Conservation (phyloP, 2,797 vertebrate species). For the Pipistrellus nathusii region DNA sequence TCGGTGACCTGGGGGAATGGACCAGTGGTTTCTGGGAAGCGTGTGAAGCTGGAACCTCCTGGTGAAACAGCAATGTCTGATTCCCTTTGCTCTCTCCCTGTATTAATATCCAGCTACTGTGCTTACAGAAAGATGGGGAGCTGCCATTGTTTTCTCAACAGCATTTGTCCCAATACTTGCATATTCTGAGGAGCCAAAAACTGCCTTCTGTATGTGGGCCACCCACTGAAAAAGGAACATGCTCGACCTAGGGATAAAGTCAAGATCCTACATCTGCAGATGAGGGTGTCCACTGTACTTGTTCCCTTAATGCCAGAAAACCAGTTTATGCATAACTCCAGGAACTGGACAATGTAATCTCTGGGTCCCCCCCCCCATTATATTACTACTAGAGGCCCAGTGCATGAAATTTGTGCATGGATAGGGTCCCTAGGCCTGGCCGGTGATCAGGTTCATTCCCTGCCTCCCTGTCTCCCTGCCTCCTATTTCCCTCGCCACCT, state of each 20-base stretch:
- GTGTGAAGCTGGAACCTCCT: background rate
- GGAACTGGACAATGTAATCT: background rate
- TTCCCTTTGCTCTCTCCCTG: background rate
- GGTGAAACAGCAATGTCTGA: background rate
- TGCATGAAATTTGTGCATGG: too few relatives aligned
- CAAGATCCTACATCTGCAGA: too few relatives aligned
- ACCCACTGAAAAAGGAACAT: background rate
- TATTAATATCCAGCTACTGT: background rate
- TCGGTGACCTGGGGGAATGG: background rate
- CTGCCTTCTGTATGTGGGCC: background rate
- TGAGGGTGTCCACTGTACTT: background rate
- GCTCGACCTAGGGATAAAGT: background rate
- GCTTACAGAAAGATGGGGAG: background rate
- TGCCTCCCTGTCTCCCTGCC: too few relatives aligned
- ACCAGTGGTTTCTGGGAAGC: background rate
- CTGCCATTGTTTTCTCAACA: background rate
- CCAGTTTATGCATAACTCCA: background rate
- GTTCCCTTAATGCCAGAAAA: slow-evolving; percentile 9
- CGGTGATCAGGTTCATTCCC: too few relatives aligned
- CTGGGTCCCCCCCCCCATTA: background rate
- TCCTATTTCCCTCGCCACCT: too few relatives aligned
- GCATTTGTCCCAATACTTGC: background rate
- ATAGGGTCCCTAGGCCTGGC: too few relatives aligned
- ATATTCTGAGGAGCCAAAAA: background rate
- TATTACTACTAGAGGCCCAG: background rate